These are phyloP conservation scores for Drosophila sucinea DNA, from an alignment of 1,140 invertebrate genomes.

Conservation along the genomic window DNA sequence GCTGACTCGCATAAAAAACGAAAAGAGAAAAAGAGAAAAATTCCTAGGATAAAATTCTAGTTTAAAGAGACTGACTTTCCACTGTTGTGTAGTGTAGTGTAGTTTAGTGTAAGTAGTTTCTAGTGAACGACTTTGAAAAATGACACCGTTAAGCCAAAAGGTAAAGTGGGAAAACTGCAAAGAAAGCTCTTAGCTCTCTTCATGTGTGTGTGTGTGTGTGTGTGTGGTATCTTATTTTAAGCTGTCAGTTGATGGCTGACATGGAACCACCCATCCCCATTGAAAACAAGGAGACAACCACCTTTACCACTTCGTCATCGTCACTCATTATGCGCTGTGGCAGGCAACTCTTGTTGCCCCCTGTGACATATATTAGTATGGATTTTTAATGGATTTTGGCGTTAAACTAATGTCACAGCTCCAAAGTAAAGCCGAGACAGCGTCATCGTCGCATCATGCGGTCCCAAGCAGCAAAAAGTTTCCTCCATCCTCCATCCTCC, in stretches of 20 bases:
- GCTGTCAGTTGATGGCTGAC: constrained; percentile 33
- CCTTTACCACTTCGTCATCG: constrained; percentile 40
- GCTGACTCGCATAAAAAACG: background rate
- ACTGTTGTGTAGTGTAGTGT: constrained; percentile 6
- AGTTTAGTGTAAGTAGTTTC: background rate
- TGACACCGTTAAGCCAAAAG: constrained; percentile 59
- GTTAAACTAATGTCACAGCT: constrained; percentile 76
- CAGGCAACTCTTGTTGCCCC: constrained; percentile 49
- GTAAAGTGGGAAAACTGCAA: constrained; percentile 63
- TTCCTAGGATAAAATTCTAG: constrained; percentile 9
- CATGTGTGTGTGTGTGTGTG: constrained; percentile 24
- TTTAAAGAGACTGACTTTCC: background rate
- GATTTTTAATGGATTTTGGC: constrained; percentile 82
- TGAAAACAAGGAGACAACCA: background rate
- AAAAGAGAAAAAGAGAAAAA: background rate
- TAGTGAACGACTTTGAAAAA: constrained; percentile 56
- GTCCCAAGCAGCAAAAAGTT: constrained; percentile 23
- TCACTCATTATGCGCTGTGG: constrained; percentile 76
- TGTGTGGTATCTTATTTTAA: constrained; percentile 70
- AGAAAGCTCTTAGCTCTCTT: constrained; percentile 52
- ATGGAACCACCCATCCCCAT: background rate
- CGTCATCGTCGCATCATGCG: constrained; percentile 37
- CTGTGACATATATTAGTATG: constrained; percentile 78
- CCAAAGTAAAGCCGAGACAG: constrained; percentile 29
- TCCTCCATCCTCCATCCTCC: background rate